A percentile compares a stretch with the other conserved stretches of the same genome.
Conservation (phyloP, 2,113 vertebrate species). For the Tauraco erythrolophus region DNA sequence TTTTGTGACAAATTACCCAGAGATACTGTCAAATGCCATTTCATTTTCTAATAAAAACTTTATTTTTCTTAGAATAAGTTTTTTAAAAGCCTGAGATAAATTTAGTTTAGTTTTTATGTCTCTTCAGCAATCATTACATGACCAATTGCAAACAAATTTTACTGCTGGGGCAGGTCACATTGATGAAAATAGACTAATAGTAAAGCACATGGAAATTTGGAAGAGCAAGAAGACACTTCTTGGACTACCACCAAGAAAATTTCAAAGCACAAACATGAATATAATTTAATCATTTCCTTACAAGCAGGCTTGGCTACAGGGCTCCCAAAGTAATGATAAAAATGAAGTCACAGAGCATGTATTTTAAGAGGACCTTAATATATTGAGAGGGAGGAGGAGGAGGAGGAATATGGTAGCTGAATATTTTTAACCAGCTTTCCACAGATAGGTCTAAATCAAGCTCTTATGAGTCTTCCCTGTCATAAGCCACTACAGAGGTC, state of each 20-base stretch:
- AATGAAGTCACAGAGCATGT: neutral
- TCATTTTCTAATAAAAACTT: neutral
- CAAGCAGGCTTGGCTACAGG: neutral
- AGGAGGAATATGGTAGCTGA: neutral
- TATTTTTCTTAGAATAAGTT: neutral
- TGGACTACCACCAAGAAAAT: constrained; percentile 25
- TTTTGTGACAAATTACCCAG: neutral
- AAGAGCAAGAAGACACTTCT: constrained; percentile 30
- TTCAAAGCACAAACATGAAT: constrained; percentile 36
- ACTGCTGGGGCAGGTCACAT: neutral
- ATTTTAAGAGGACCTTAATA: constrained; percentile 25
- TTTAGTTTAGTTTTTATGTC: neutral
- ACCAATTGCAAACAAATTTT: neutral
- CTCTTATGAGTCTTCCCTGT: constrained; percentile 63
- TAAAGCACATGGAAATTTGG: constrained; percentile 31
- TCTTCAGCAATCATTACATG: neutral
- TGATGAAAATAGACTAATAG: constrained; percentile 30
- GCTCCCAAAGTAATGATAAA: constrained; percentile 30
- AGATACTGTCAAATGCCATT: neutral
- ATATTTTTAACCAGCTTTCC: constrained; percentile 62
- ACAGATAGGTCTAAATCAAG: constrained; percentile 71
- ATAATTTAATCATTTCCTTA: constrained; percentile 38
- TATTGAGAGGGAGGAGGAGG: neutral
- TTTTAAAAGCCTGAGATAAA: neutral
- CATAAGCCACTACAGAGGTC: constrained; percentile 69